A percentile compares a stretch with the other conserved stretches of the same genome.
These are phyloP conservation scores for Aselliscus stoliczkanus DNA, from an alignment of 2,797 vertebrate species.

Conservation along the genomic window DNA sequence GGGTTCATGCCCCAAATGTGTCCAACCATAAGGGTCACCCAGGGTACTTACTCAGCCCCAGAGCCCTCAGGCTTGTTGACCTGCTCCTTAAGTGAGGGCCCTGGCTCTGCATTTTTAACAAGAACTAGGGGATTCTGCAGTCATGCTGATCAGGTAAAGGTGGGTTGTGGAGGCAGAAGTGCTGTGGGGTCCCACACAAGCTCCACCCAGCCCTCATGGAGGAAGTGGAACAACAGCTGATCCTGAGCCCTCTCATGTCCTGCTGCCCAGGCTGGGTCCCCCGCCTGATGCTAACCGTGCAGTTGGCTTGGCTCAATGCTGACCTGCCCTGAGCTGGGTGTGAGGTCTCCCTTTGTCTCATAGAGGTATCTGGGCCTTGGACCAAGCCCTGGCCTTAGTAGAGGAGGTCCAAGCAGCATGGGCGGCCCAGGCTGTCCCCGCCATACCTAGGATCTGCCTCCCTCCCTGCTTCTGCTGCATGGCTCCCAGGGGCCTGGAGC, in stretches of 20 bases:
- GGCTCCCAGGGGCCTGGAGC: not conserved
- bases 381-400: not conserved
- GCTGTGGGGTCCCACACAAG: rapidly evolving
- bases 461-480: not conserved
- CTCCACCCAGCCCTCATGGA: rapidly evolving
- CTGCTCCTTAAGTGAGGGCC: not conserved
- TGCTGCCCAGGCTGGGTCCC: not conserved
- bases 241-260: not conserved
- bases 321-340: not conserved
- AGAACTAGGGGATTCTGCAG: not conserved
- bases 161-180: too few species aligned
- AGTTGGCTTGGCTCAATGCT: not conserved
- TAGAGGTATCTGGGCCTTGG: not conserved
- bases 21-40: not conserved
- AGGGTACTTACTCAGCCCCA: not conserved
- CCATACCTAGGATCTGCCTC: not conserved
- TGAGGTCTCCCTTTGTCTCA: not conserved
- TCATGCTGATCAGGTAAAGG: not conserved
- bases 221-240: not conserved
- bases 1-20: not conserved
- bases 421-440: not conserved
- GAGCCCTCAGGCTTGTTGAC: not conserved
- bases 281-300: rapidly evolving
- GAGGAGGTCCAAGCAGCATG: not conserved
- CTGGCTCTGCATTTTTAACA: not conserved